Evolutionary conservation across 2,888 invertebrate species (phyloP), one percentile per base, ranked within the genome.

Genomic region (Drosophila buzzatii): DNA sequence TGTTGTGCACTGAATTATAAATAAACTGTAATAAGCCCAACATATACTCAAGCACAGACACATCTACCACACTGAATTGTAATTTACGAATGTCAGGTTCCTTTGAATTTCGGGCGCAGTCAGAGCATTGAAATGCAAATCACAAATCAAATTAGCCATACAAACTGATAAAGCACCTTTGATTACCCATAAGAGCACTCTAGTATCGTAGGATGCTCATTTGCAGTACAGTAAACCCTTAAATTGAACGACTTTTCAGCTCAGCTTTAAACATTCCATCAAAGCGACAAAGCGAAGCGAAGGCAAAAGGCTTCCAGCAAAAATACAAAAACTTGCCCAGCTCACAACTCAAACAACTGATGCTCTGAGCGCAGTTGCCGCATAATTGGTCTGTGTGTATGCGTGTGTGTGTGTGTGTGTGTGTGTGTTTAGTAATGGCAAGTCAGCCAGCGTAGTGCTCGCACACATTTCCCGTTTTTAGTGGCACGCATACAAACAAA

Each of bases 131-230:
- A 71, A 74, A 74, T 73, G 53, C 65, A 44, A 58, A 70, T 49
- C 84, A 85, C 80, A 85, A 85, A 83, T 88, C 81, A 81, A 83
- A 85, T 82, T 82, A 70, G 58, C 41, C 65, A 64, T 41, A 33
- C 51, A 61, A 68, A 64, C 67, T 62, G 68, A 59, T 63, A 73
- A 73, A 23, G 20, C 55, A 31, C 55, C 55, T 39, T 42, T 23
- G 31, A 51, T 47, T 64, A 56, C 53, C 45, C 44, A 55, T 41
- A 37, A 45, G 41, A 1, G 10, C 14, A 27, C 27, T 27, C 27
- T 27, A 39, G 41, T 0, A 18, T 14, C 31, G 5, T 8, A 47
- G 20, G 37, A 45, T 56, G 16, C 14, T 8, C 31, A 31, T 10
- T 33, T 62, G 16, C 23, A 44, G 20, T 5, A 37, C 23, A 33